Evolutionary conservation across 2,888 invertebrate species (phyloP).

Genomic region (Acleris literana): DNA sequence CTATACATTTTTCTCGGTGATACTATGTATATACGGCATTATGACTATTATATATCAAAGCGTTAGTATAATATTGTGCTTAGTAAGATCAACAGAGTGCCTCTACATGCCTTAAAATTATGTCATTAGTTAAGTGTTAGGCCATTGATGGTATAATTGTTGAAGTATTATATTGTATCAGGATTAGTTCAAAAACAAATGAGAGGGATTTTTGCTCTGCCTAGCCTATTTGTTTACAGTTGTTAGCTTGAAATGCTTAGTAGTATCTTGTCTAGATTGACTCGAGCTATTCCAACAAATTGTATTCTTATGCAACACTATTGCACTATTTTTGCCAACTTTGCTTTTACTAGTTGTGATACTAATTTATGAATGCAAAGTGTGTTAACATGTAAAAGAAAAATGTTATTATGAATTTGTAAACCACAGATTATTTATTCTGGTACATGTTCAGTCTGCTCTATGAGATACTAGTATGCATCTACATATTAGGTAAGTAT

Average conservation of each 20-base stretch:
- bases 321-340: too few relatives aligned
- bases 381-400: neutral
- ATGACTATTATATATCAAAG: conserved; percentile 26
- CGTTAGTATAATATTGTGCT: conserved; percentile 36
- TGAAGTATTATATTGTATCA: conserved; percentile 32
- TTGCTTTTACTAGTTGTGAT: too few relatives aligned
- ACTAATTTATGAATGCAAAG: too few relatives aligned
- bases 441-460: conserved; percentile 9
- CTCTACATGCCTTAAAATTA: conserved; percentile 69
- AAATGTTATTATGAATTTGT: neutral
- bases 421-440: conserved; percentile 5
- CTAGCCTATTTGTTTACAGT: too few relatives aligned
- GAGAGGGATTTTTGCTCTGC: conserved; percentile 7
- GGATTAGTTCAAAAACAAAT: conserved; percentile 12
- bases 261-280: neutral
- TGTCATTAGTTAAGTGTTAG: conserved; percentile 47
- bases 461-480: conserved; percentile 4
- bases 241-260: too few relatives aligned
- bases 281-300: neutral
- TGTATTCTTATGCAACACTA: neutral
- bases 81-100: conserved; percentile 67
- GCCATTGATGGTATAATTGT: conserved; percentile 37
- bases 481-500: conserved; percentile 18
- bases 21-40: conserved; percentile 33
- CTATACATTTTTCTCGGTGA: conserved; percentile 35